phyloP scores from a whole-genome alignment of 2,113 vertebrate species.

The Trichomycterus rosablanca region DNA sequence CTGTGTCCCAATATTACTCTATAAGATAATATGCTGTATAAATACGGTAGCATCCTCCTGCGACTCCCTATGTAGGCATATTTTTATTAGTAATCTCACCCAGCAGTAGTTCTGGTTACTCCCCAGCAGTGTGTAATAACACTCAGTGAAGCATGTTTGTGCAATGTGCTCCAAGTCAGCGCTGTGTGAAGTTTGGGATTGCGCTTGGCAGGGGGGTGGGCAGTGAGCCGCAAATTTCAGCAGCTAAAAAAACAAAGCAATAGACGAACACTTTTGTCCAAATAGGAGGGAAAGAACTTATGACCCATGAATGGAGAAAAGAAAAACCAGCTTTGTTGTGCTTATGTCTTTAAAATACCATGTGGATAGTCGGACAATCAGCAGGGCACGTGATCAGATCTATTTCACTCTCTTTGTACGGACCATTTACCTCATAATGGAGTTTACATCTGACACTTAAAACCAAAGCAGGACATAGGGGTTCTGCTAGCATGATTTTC shows the following conservation, averaged over 20 bases:
- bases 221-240: not conserved
- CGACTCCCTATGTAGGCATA: not conserved
- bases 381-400: too few species aligned
- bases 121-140: conserved; percentile 14
- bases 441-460: too few species aligned
- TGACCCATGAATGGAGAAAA: too few species aligned
- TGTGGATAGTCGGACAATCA: too few species aligned
- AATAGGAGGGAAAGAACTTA: too few species aligned
- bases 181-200: conserved; percentile 5
- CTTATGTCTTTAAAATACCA: too few species aligned
- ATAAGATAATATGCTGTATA: not conserved
- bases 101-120: not conserved
- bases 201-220: not conserved
- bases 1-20: not conserved
- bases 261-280: not conserved
- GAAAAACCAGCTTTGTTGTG: too few species aligned
- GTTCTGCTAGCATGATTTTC: too few species aligned
- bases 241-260: not conserved
- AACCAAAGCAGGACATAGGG: too few species aligned
- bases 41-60: not conserved
- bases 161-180: conserved; percentile 9
- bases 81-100: conserved; percentile 11
- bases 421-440: too few species aligned
- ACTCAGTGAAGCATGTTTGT: conserved; percentile 22
- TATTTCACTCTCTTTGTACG: too few species aligned